These are phyloP conservation scores for Drosophila punjabiensis DNA, from an alignment of 1,140 invertebrate species.

Conservation along the genomic window DNA sequence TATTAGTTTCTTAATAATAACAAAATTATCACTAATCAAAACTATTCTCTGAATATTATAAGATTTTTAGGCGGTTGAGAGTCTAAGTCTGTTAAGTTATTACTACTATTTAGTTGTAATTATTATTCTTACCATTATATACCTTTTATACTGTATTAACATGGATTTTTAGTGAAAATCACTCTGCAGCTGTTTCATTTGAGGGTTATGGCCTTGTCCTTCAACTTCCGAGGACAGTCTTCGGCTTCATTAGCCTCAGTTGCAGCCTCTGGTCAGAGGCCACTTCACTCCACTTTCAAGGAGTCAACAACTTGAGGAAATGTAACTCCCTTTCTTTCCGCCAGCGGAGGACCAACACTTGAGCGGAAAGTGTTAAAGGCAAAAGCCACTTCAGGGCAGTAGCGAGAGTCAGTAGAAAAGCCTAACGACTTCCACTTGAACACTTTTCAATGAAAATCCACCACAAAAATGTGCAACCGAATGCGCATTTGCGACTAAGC, in stretches of 20 bases:
- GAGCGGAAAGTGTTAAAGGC: constrained; percentile 55
- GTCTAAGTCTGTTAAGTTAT: no score
- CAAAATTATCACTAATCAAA: background rate
- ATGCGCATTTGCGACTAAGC: constrained; percentile 74
- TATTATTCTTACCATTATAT: background rate
- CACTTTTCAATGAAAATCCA: constrained; percentile 79
- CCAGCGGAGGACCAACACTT: constrained; percentile 36
- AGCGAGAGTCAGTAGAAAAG: constrained; percentile 56
- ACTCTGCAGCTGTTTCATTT: background rate
- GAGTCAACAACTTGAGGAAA: constrained; percentile 47
- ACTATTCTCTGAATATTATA: background rate
- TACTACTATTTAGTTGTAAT: no score
- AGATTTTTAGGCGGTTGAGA: background rate
- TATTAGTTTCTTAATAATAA: background rate
- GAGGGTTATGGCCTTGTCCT: constrained; percentile 1
- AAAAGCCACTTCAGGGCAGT: constrained; percentile 35
- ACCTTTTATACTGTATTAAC: background rate
- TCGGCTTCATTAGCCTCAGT: constrained; percentile 20
- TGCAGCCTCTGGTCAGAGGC: background rate
- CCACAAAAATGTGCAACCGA: constrained; percentile 75
- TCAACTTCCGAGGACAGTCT: background rate
- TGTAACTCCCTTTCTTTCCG: constrained; percentile 45
- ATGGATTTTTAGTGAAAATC: background rate
- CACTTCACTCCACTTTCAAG: constrained; percentile 23
- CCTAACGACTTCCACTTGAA: constrained; percentile 80